Percentiles rank a stretch among this genome's conserved stretches.
phyloP scores from a whole-genome alignment of 2,113 vertebrate genomes.

The Protomyctophum bolini region DNA sequence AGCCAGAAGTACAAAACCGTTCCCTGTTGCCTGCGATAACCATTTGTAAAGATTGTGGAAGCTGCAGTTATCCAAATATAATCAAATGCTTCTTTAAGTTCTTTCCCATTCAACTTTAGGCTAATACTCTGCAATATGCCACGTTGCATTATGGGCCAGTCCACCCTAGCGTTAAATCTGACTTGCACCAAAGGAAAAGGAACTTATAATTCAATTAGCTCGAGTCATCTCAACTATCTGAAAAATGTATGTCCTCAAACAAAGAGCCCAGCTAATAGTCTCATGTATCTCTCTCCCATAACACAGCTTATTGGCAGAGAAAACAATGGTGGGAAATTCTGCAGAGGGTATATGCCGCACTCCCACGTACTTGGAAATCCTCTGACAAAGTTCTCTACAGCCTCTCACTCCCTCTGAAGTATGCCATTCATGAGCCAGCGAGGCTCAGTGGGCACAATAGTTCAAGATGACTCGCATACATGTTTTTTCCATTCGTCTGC shows the following conservation, averaged over 20 bases:
- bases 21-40: background rate
- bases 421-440: constrained; percentile 71
- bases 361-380: constrained; percentile 55
- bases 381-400: constrained; percentile 61
- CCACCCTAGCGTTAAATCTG: constrained; percentile 53
- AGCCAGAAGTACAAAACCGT: background rate
- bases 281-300: constrained; percentile 71
- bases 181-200: constrained; percentile 75
- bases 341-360: constrained; percentile 44
- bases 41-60: background rate
- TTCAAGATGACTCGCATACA: constrained; percentile 65
- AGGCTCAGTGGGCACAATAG: constrained; percentile 54
- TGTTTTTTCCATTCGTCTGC: constrained; percentile 51
- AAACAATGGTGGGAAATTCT: constrained; percentile 75
- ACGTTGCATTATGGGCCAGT: constrained; percentile 36
- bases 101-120: constrained; percentile 14
- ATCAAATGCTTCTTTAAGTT: too few species aligned
- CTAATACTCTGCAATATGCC: constrained; percentile 40
- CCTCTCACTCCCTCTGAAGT: constrained; percentile 54
- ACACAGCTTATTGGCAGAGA: constrained; percentile 70
- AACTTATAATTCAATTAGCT: constrained; percentile 75
- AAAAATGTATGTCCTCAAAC: constrained; percentile 80
- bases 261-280: constrained; percentile 43
- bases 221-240: constrained; percentile 78
- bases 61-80: constrained; percentile 1